phyloP scores from a whole-genome alignment of 2,113 vertebrate species.

The Malurus melanocephalus region DNA sequence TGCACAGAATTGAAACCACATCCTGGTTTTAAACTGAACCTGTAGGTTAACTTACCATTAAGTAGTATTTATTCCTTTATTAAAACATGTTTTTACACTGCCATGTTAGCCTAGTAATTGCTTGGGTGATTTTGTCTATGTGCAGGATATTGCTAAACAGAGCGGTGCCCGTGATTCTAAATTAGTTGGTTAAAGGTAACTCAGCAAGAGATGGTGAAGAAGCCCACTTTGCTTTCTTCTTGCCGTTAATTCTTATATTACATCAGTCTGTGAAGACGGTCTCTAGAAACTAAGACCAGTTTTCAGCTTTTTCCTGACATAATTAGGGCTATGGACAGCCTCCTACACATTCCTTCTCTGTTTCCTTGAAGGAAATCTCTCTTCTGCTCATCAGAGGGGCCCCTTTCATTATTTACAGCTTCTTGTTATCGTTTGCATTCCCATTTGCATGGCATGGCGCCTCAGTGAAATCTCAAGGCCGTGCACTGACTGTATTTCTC shows the following conservation, averaged over 20 bases:
- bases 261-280: not conserved
- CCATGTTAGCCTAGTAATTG: not conserved
- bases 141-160: not conserved
- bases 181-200: not conserved
- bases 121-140: not conserved
- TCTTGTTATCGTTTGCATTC: not conserved
- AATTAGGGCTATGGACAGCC: not conserved
- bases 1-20: not conserved
- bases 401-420: conserved; percentile 4
- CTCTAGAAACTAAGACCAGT: not conserved
- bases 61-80: not conserved
- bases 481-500: not conserved
- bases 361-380: not conserved
- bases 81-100: not conserved
- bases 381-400: not conserved
- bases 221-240: not conserved
- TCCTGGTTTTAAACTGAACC: not conserved
- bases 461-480: conserved; percentile 15
- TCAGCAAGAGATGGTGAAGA: not conserved
- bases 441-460: not conserved
- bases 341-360: not conserved
- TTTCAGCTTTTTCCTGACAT: not conserved
- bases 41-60: not conserved
- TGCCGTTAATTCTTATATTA: not conserved
- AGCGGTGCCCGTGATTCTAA: accelerated